Conservation (phyloP, 1,140 invertebrate species). For the Littorina saxatilis region DNA sequence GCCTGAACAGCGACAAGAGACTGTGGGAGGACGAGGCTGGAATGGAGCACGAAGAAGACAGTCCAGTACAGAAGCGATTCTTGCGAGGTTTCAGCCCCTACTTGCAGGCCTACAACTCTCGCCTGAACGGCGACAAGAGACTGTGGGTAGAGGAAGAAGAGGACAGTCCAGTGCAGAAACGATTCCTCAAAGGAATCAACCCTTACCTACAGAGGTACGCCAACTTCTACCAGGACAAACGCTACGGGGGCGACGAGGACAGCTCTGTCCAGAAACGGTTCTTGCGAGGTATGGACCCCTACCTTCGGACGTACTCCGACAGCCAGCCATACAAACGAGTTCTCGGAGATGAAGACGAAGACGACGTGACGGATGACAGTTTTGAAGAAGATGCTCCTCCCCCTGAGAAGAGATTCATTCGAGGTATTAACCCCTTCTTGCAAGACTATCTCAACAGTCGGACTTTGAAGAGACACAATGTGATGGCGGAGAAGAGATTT, state of each 20-base stretch:
- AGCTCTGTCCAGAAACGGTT: not conserved
- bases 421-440: slow-evolving; percentile 9
- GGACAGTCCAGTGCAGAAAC: too few species aligned
- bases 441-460: not conserved
- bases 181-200: slow-evolving; percentile 20
- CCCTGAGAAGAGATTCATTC: not conserved
- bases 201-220: not conserved
- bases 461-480: not conserved
- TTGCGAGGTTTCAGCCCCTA: too few species aligned
- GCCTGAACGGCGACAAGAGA: not conserved
- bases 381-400: not conserved
- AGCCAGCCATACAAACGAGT: not conserved
- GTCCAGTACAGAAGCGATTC: too few species aligned
- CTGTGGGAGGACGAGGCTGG: too few species aligned
- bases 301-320: not conserved
- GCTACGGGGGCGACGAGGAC: not conserved
- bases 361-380: not conserved
- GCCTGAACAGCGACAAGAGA: not conserved
- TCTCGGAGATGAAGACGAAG: not conserved
- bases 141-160: too few species aligned
- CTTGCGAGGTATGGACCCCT: not conserved
- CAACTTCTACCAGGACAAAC: not conserved
- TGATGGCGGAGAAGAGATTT: not conserved
- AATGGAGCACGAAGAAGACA: too few species aligned
- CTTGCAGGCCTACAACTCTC: too few species aligned